Percentiles rank a stretch among this genome's conserved stretches.
phyloP scores from a whole-genome alignment of 2,797 vertebrate species.

The Furcifer pardalis region DNA sequence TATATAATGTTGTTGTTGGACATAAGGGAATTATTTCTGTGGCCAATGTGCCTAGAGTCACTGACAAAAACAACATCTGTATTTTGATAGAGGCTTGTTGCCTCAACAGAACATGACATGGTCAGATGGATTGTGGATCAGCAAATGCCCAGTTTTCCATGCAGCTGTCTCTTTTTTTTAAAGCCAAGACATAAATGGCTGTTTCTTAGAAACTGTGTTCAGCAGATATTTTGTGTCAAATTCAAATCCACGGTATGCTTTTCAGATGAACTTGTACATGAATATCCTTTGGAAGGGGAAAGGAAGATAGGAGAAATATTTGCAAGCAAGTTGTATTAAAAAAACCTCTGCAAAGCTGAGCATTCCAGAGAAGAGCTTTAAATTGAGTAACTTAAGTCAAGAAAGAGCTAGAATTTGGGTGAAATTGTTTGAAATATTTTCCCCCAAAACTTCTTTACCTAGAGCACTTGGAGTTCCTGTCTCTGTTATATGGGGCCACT shows the following conservation, averaged over 20 bases:
- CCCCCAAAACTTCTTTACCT: not conserved
- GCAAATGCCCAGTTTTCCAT: constrained; percentile 43
- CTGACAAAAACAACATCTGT: constrained; percentile 48
- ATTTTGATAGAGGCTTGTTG: constrained; percentile 35
- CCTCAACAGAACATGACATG: constrained; percentile 51
- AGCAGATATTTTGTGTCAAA: constrained; percentile 38
- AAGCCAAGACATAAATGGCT: constrained; percentile 61
- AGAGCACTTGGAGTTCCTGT: too few species aligned
- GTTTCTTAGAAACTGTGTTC: constrained; percentile 41
- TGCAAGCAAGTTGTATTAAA: not conserved
- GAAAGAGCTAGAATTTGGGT: not conserved
- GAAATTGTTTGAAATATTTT: too few species aligned
- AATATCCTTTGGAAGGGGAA: not conserved
- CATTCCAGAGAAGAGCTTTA: not conserved
- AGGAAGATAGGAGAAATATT: not conserved
- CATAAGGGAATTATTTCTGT: constrained; percentile 46
- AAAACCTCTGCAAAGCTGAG: not conserved
- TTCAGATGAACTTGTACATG: constrained; percentile 28
- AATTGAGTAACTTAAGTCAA: not conserved
- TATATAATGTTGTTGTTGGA: constrained; percentile 25
- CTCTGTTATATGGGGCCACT: too few species aligned
- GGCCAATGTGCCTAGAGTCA: constrained; percentile 2
- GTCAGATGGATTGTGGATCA: constrained; percentile 51
- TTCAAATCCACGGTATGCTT: constrained; percentile 26
- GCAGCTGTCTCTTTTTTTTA: constrained; percentile 44